Evolutionary conservation across 2,113 vertebrate genomes (phyloP), one percentile per base, ranked within the genome.

Genomic region (Castor canadensis): DNA sequence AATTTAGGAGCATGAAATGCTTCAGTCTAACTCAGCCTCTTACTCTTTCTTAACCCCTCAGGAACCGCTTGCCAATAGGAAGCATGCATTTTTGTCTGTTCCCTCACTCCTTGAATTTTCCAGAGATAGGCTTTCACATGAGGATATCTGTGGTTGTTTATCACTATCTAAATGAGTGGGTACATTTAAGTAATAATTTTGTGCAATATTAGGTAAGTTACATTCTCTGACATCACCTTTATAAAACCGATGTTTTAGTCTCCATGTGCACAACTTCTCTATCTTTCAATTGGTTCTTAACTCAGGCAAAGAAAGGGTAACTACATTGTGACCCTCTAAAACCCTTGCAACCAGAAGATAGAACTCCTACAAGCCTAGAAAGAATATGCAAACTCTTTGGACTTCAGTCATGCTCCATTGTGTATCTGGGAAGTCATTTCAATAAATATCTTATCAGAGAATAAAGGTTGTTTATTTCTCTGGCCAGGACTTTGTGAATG

Each of bases 251-350:
- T 49, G 32, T 52, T 80, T 79, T 86, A 28, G 92, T 86, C 47
- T 85, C 79, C 30, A 60, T 75, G 32, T 81, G 7, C 20, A 45
- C 28, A 13, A 72, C 35, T 91, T 83, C 47, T 58, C 19, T 69
- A 76, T 62, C 66, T 87, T 95, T 96, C 47, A 88, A 9, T 24
- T 88, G 56, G 49, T 81, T 85, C 56, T 40, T 85, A 94, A 75
- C 67, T 80, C 58, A 93, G 66, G 43, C 60, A 86, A 84, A 81
- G 28, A 94, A 91, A 80, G 12, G 11, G 7, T 32, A 54, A n/a
- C 6, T 71, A 47, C 80, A 90, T 54, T 64, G 5, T 32, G 20
- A 8, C 8, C 19, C 7, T 43, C 30, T 84, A 73, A 73, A 84
- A 24, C 15, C 4, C 11, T 89, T 69, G 67, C 58, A 84, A 79